phyloP scores from a whole-genome alignment of 1,140 invertebrate species.

The Drosophila mojavensis region DNA sequence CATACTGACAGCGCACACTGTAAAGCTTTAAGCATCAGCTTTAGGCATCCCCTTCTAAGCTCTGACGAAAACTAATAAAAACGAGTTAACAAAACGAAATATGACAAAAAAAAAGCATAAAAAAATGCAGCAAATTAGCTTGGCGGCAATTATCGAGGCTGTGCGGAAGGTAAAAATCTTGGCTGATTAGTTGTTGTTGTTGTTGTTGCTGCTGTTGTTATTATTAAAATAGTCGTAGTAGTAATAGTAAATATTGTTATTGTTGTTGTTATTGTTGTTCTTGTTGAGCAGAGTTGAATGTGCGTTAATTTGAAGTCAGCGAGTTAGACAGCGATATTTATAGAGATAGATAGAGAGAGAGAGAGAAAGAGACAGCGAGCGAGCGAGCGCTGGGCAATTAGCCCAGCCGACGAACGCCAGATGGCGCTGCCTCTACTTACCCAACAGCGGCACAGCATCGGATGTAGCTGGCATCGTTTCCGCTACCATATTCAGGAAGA shows the following conservation, averaged over 20 bases:
- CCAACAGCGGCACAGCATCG: slow-evolving; percentile 88
- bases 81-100: neutral
- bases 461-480: slow-evolving; percentile 94
- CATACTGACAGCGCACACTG: slow-evolving; percentile 5
- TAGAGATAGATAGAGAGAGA: neutral
- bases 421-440: slow-evolving; percentile 66
- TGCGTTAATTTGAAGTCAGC: slow-evolving; percentile 49
- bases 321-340: neutral
- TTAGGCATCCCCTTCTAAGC: too few relatives aligned
- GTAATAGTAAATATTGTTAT: too few relatives aligned
- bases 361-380: neutral
- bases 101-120: neutral
- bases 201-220: neutral
- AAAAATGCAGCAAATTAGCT: slow-evolving; percentile 3
- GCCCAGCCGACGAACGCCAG: slow-evolving; percentile 12
- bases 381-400: neutral
- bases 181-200: slow-evolving; percentile 47
- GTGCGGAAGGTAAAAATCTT: slow-evolving; percentile 56
- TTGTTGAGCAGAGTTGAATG: slow-evolving; percentile 46
- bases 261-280: slow-evolving; percentile 13
- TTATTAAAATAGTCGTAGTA: neutral
- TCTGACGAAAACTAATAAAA: slow-evolving; percentile 8
- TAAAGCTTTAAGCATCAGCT: neutral
- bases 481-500: slow-evolving; percentile 97
- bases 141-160: slow-evolving; percentile 36